These are phyloP conservation scores for Drosophila rufa DNA, from an alignment of 1,140 invertebrate species.

Conservation along the genomic window DNA sequence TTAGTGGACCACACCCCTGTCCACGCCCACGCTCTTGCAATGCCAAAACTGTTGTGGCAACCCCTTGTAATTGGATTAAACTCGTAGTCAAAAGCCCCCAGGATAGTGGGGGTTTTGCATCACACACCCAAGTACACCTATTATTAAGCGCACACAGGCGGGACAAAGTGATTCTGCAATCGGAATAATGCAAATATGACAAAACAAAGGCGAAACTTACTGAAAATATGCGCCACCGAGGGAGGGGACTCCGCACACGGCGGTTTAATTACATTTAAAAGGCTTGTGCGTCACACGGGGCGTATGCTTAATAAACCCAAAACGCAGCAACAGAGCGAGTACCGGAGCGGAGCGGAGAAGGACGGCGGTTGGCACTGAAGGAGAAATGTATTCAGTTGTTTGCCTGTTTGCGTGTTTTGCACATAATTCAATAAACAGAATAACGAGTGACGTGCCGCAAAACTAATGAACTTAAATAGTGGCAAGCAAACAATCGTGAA, in stretches of 20 bases:
- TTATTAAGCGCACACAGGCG: conserved; percentile 37
- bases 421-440: conserved; percentile 72
- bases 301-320: conserved; percentile 65
- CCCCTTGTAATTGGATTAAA: conserved; percentile 67
- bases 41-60: conserved; percentile 1
- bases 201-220: conserved; percentile 59
- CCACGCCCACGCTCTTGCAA: conserved; percentile 35
- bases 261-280: conserved; percentile 74
- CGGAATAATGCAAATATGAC: conserved; percentile 69
- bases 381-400: conserved; percentile 26
- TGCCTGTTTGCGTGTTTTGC: conserved; percentile 50
- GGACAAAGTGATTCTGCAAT: conserved; percentile 63
- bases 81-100: conserved; percentile 27
- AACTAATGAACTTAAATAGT: conserved; percentile 72
- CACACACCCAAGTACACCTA: conserved; percentile 8
- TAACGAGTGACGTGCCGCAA: conserved; percentile 67
- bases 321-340: conserved; percentile 11
- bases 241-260: conserved; percentile 15
- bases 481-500: conserved; percentile 24
- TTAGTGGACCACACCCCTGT: conserved; percentile 55
- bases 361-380: neutral
- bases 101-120: conserved; percentile 10
- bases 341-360: neutral
- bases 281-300: conserved; percentile 37
- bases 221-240: conserved; percentile 32